phyloP scores from a whole-genome alignment of 2,113 vertebrate species.

The Petrocephalus zakoni region DNA sequence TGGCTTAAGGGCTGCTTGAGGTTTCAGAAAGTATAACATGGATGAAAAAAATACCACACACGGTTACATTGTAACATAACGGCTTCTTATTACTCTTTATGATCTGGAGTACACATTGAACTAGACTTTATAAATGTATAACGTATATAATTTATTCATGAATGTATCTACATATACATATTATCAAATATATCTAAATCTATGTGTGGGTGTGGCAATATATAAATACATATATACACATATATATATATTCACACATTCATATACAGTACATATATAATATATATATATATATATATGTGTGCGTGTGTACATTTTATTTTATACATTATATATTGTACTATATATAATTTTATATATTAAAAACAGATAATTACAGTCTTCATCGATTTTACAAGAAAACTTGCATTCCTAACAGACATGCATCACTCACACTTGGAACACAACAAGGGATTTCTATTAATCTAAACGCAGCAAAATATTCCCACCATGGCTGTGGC shows the following conservation, averaged over 20 bases:
- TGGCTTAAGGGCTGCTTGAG: conserved; percentile 3
- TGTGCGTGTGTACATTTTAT: background rate
- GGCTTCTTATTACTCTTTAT: background rate
- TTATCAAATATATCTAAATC: background rate
- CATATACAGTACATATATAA: too few relatives aligned
- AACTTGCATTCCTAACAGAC: background rate
- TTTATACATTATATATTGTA: background rate
- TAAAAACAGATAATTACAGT: background rate
- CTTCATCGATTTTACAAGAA: background rate
- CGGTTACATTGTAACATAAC: background rate
- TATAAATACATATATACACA: too few relatives aligned
- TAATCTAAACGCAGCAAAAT: background rate
- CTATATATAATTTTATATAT: background rate
- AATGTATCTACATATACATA: background rate
- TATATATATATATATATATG: background rate
- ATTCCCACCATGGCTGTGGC: background rate
- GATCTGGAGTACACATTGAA: background rate
- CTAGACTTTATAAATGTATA: background rate
- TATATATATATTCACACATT: too few relatives aligned
- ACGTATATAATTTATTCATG: background rate
- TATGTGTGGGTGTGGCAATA: too few relatives aligned
- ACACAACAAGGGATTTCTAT: background rate
- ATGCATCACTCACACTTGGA: background rate
- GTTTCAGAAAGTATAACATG: background rate
- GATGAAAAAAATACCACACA: background rate